phyloP scores from a whole-genome alignment of 2,888 invertebrate genomes.

The Cyclophora punctaria region DNA sequence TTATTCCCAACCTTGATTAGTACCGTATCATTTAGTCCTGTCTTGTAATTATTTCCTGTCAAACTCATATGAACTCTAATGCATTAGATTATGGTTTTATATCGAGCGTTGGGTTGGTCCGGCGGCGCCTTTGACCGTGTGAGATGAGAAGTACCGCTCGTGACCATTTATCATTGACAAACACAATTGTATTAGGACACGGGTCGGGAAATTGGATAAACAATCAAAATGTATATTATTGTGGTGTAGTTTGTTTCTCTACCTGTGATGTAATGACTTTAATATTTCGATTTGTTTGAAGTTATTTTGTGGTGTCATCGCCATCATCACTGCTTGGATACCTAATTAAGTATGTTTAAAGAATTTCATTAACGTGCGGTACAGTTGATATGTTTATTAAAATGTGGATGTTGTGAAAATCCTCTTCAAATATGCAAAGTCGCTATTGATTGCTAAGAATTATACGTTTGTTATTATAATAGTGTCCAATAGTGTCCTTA shows the following conservation, averaged over 20 bases:
- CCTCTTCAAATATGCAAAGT: too few relatives aligned
- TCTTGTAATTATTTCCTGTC: slow-evolving; percentile 60
- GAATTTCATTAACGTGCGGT: background rate
- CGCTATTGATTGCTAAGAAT: too few relatives aligned
- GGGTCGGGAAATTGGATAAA: slow-evolving; percentile 68
- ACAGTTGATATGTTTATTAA: too few relatives aligned
- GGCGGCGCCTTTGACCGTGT: slow-evolving; percentile 64
- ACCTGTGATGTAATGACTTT: slow-evolving; percentile 24
- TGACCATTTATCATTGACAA: slow-evolving; percentile 75
- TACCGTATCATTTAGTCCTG: slow-evolving; percentile 74
- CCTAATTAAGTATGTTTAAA: slow-evolving; percentile 9
- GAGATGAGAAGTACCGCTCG: slow-evolving; percentile 71
- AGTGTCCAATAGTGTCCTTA: too few relatives aligned
- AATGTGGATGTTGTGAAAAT: too few relatives aligned
- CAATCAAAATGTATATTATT: slow-evolving; percentile 55
- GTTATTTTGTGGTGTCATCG: background rate
- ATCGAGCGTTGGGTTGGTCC: slow-evolving; percentile 18
- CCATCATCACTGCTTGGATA: too few relatives aligned
- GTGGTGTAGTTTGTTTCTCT: slow-evolving; percentile 21
- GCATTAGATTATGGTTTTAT: slow-evolving; percentile 19
- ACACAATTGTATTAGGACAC: slow-evolving; percentile 71
- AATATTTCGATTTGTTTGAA: slow-evolving; percentile 6
- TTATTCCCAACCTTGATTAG: slow-evolving; percentile 72
- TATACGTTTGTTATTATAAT: too few relatives aligned
- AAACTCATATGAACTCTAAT: slow-evolving; percentile 30